Evolutionary conservation across 2,113 vertebrate genomes (phyloP).

Genomic region (Bubo blakistoni): DNA sequence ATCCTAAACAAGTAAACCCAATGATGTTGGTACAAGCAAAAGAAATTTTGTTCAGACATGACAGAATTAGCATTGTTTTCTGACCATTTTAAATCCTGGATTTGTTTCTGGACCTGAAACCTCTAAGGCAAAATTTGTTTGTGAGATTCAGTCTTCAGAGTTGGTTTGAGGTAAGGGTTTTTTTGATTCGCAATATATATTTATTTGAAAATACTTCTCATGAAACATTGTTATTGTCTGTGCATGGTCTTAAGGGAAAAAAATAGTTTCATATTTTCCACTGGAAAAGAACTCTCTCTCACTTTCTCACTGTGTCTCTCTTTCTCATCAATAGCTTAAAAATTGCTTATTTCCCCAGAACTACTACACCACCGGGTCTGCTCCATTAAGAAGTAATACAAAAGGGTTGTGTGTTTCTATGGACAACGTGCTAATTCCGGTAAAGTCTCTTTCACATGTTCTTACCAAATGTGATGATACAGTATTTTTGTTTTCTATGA

Average conservation of each 20-base stretch:
- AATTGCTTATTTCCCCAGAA: not conserved
- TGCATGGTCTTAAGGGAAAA: not conserved
- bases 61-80: not conserved
- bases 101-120: not conserved
- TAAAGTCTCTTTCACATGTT: not conserved
- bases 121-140: not conserved
- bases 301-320: not conserved
- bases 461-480: not conserved
- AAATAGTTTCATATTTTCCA: not conserved
- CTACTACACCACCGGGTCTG: not conserved
- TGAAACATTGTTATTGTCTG: not conserved
- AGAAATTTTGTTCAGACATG: not conserved
- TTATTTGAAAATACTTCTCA: not conserved
- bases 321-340: not conserved
- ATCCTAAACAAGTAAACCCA: not conserved
- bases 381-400: not conserved
- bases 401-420: not conserved
- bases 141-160: not conserved
- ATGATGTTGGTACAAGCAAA: not conserved
- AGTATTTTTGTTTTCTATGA: not conserved
- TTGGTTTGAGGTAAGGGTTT: not conserved
- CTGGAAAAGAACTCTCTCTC: not conserved
- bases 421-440: not conserved
- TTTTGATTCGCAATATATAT: not conserved
- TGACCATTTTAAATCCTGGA: not conserved